phyloP scores from a whole-genome alignment of 2,888 invertebrate species.

The Amitus sp. region DNA sequence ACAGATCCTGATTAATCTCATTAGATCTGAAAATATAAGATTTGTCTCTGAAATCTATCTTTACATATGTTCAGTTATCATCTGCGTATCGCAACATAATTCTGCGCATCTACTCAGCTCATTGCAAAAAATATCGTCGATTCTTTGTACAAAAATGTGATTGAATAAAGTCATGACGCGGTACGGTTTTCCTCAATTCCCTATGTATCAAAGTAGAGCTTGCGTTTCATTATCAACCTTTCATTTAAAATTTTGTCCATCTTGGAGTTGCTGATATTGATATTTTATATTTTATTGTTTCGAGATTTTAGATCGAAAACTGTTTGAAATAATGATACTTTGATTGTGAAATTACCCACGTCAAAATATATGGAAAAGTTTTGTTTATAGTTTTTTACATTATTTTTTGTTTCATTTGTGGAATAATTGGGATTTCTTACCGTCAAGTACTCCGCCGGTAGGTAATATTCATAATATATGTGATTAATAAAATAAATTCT shows the following conservation, averaged over 20 bases:
- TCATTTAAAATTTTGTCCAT: too few relatives aligned
- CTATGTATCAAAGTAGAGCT: background rate
- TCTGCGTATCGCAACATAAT: constrained; percentile 10
- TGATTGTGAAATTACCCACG: too few relatives aligned
- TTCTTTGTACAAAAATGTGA: constrained; percentile 57
- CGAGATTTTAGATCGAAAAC: too few relatives aligned
- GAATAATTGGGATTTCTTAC: too few relatives aligned
- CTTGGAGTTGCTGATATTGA: too few relatives aligned
- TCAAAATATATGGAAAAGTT: too few relatives aligned
- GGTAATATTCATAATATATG: constrained; percentile 2
- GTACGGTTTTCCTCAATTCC: constrained; percentile 30
- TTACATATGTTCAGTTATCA: constrained; percentile 8
- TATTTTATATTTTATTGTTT: too few relatives aligned
- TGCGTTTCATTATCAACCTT: background rate
- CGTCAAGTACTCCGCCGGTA: background rate
- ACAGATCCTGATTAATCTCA: constrained; percentile 6
- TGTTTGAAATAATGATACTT: background rate
- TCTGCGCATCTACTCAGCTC: too few relatives aligned
- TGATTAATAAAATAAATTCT: background rate
- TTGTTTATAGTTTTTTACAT: too few relatives aligned
- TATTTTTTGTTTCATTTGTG: background rate
- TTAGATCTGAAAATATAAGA: constrained; percentile 2
- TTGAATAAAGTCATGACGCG: constrained; percentile 55
- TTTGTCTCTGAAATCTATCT: constrained; percentile 8
- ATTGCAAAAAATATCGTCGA: constrained; percentile 15